Percentiles rank a stretch among this genome's conserved stretches.
Conservation (phyloP, 2,888 invertebrate species). For the Octonoba sinensis region DNA sequence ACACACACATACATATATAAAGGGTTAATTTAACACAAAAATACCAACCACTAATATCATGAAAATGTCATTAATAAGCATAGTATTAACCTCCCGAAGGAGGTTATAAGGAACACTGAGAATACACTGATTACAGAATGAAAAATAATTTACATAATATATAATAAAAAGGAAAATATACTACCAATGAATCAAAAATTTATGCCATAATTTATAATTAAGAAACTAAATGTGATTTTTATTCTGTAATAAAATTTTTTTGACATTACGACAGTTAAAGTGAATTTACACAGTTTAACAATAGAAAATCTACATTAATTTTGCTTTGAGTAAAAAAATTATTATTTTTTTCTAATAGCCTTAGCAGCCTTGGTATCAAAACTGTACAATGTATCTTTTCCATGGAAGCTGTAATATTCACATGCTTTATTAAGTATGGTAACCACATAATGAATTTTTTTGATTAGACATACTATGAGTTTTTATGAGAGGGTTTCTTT, state of each 20-base stretch:
- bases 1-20: too few relatives aligned
- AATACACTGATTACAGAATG: slow-evolving; percentile 33
- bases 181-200: not conserved
- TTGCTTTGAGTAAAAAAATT: slow-evolving; percentile 22
- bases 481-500: too few relatives aligned
- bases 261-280: slow-evolving; percentile 12
- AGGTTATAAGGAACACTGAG: slow-evolving; percentile 55
- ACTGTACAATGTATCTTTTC: slow-evolving; percentile 40
- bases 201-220: not conserved
- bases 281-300: slow-evolving; percentile 15
- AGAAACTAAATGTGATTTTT: not conserved
- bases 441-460: slow-evolving; percentile 7
- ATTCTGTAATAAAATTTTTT: not conserved
- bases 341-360: slow-evolving; percentile 22
- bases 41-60: slow-evolving; percentile 60
- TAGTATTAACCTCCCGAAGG: slow-evolving; percentile 24
- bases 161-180: slow-evolving; percentile 43
- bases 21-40: slow-evolving; percentile 52
- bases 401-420: slow-evolving; percentile 19
- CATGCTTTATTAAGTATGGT: not conserved
- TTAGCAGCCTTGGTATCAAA: slow-evolving; percentile 38
- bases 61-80: slow-evolving; percentile 49
- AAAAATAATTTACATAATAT: slow-evolving; percentile 39
- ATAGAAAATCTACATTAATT: slow-evolving; percentile 22
- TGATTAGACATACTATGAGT: slow-evolving; percentile 13